Base-by-base conservation (phyloP, 1,140 invertebrate genomes). In the Melanaphis sacchari region DNA sequence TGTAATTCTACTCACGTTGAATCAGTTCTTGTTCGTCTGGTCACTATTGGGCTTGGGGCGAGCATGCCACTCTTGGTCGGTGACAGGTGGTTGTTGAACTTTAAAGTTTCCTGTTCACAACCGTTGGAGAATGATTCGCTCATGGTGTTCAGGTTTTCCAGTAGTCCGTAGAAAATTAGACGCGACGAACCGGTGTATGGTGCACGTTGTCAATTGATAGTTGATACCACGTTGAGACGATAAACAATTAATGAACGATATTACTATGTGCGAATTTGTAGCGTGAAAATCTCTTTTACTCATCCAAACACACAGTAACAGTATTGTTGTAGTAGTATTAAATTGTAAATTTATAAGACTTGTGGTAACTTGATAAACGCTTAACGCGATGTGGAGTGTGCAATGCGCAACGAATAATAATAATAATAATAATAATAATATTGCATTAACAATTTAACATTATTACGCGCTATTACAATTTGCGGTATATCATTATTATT, bases 1-100 rank as follows among this genome's bases (percentile, higher is more conserved):
- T 21, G n/a, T n/a, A 76, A 76, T n/a, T 66, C 15, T n/a, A 96
- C 96, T 96, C 96, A 98, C 97, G 97, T 97, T 94, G 97, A 98
- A 94, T 97, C 96, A 93, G 97, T 97, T 94, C 97, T 96, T 94
- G 96, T 98, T 94, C 97, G 95, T 94, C 97, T 96, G 18, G 97
- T 98, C 84, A 97, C 97, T 94, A 98, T 96, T 31, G 97, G 97
- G 95, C 97, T 97, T 31, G 97, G 97, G 94, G 91, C 76, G n/a
- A 93, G 91, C 46, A 93, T 40, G 5, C 91, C 91, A 5, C 1
- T n/a, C 49, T 85, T 93, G 36, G 41, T 93, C 46, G 91, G 91
- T 7, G 91, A 93, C 36, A 93, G 26, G 36, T 93, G 91, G 9
- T 41, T 49, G 1, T 46, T 36, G 24, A 92, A 41, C 84, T 52